Evolutionary conservation across 2,797 vertebrate genomes (phyloP).

Genomic region (Gymnoscopelus braueri): DNA sequence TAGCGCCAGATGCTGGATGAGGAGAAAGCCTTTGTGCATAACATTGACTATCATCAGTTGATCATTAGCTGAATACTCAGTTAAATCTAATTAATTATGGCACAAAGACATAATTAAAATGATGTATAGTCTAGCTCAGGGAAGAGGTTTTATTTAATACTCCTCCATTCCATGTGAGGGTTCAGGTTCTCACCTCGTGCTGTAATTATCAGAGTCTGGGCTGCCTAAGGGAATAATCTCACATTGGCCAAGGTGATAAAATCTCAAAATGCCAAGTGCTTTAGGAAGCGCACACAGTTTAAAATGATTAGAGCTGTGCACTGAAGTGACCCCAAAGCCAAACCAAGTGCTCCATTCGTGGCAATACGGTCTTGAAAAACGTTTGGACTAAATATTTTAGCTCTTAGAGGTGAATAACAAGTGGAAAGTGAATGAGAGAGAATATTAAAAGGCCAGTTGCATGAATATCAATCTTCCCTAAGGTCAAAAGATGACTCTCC

Average conservation of each 20-base stretch:
- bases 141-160: slow-evolving; percentile 14
- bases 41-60: slow-evolving; percentile 18
- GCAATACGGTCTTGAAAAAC: neutral
- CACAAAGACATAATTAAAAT: slow-evolving; percentile 20
- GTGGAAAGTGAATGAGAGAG: neutral
- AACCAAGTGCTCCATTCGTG: slow-evolving; percentile 6
- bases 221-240: slow-evolving; percentile 63
- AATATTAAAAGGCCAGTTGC: neutral
- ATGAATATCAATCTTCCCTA: neutral
- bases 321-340: slow-evolving; percentile 36
- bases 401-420: too few species aligned
- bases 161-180: slow-evolving; percentile 32
- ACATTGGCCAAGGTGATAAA: slow-evolving; percentile 60
- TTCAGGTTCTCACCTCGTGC: slow-evolving; percentile 55
- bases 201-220: slow-evolving; percentile 54
- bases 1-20: neutral
- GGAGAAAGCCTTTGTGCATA: neutral
- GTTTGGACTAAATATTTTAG: too few species aligned
- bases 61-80: neutral
- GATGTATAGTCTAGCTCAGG: slow-evolving; percentile 12
- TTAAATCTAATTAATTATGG: neutral
- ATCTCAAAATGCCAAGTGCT: slow-evolving; percentile 36
- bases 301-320: slow-evolving; percentile 19
- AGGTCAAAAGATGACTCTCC: too few species aligned
- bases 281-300: slow-evolving; percentile 27